Evolutionary conservation across 1,140 invertebrate genomes (phyloP).

Genomic region (Ditylenchus dipsaci): DNA sequence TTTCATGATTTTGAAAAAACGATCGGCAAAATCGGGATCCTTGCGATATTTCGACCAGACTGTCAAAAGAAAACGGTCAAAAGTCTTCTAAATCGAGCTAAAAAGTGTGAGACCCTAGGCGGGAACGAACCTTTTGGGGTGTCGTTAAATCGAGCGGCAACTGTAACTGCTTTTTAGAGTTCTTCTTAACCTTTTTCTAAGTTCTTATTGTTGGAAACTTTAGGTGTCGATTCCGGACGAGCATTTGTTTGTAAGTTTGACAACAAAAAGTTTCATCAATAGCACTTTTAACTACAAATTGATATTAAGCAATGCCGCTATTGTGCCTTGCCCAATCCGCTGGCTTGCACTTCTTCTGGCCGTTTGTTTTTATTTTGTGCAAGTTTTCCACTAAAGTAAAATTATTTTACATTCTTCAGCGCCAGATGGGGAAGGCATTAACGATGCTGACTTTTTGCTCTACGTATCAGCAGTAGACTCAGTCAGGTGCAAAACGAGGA

Average conservation of each 20-base stretch:
- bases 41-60: too few relatives aligned
- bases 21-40: too few relatives aligned
- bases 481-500: constrained; percentile 79
- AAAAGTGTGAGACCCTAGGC: too few relatives aligned
- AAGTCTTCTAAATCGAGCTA: too few relatives aligned
- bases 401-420: background rate
- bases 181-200: too few relatives aligned
- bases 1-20: too few relatives aligned
- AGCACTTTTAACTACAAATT: background rate
- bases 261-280: background rate
- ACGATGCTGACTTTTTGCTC: constrained; percentile 72
- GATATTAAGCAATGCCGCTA: constrained; percentile 36
- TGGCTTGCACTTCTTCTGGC: constrained; percentile 41
- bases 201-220: too few relatives aligned
- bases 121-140: too few relatives aligned
- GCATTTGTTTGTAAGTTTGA: constrained; percentile 46
- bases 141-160: too few relatives aligned
- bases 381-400: background rate
- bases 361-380: background rate
- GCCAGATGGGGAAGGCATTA: constrained; percentile 21
- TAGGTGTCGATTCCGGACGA: constrained; percentile 34
- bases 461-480: constrained; percentile 92
- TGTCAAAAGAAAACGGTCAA: too few relatives aligned
- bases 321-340: constrained; percentile 35
- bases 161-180: too few relatives aligned